phyloP scores from a whole-genome alignment of 2,888 invertebrate genomes.

The Lochmaea capreae region DNA sequence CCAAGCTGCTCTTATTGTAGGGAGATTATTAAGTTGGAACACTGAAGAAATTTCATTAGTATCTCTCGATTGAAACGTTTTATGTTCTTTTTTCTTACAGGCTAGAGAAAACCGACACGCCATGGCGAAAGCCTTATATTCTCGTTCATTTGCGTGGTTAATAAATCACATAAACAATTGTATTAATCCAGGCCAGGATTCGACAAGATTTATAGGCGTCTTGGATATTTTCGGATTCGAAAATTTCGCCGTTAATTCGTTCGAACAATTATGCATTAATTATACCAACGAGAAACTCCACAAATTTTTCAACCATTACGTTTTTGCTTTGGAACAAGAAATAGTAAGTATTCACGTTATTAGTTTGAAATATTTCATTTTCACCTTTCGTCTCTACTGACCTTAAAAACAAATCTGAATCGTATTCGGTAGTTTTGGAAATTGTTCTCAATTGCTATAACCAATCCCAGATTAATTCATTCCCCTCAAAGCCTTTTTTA shows the following conservation, averaged over 20 bases:
- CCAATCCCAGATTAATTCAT: no score
- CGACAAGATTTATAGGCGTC: slow-evolving; percentile 83
- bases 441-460: no score
- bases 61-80: background rate
- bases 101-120: slow-evolving; percentile 92
- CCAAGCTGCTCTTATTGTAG: background rate
- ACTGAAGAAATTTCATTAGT: background rate
- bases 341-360: slow-evolving; percentile 74
- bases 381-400: no score
- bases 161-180: slow-evolving; percentile 93
- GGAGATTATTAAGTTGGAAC: background rate
- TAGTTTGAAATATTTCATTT: background rate
- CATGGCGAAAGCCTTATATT: slow-evolving; percentile 92
- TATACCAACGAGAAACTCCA: slow-evolving; percentile 95
- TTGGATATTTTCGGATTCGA: slow-evolving; percentile 95
- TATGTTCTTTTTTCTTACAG: slow-evolving; percentile 62
- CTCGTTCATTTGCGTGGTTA: slow-evolving; percentile 91
- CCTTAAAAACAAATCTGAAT: no score
- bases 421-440: no score
- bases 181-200: slow-evolving; percentile 88
- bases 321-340: slow-evolving; percentile 93
- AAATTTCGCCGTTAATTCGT: slow-evolving; percentile 90
- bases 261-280: slow-evolving; percentile 94
- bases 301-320: slow-evolving; percentile 96
- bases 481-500: no score